Base-by-base conservation (phyloP, 2,113 vertebrate genomes). In the Anser brachyrhynchus region DNA sequence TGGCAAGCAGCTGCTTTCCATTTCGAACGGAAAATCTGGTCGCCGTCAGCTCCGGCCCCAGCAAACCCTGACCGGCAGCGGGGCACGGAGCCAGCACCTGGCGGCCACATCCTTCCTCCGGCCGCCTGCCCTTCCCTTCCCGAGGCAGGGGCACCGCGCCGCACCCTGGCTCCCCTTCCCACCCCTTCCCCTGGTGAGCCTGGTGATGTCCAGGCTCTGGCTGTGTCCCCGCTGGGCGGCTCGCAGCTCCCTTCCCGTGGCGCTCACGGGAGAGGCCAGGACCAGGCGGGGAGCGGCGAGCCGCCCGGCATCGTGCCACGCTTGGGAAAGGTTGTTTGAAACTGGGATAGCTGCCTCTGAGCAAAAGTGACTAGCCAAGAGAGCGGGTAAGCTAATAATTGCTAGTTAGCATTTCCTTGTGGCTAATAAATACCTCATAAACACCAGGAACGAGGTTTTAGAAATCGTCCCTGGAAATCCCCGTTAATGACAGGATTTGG, bases 361-460 rank as follows among this genome's bases (percentile, higher is more conserved):
- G 73, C 49, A 41, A 49, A 22, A 5, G 1, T 31, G 81, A 69
- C 86, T 43, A 76, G 64, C 86, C 20, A n/a, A 80, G 85, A 39
- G 9, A 69, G 43, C 0, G 0, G 37, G 21, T 51, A 29, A 84
- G 59, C 70, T 54, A 33, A 73, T 80, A 37, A n/a, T 39, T 29
- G 5, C 58, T 43, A 41, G n/a, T 57, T 82, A 89, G 65, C 31
- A 7, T 61, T 69, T 84, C 69, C 69, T 35, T 73, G 51, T 77
- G 82, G 73, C 65, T 77, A 84, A 87, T 95, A 76, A 93, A 69
- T 87, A 72, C 58, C 85, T 80, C 81, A 8, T 67, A 69, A 94
- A 84, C 33, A 29, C 77, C 77, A 76, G 81, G 25, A 89, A 64
- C 2, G 4, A 26, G 17, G 67, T 37, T 76, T 92, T 44, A n/a